phyloP scores from a whole-genome alignment of 2,888 invertebrate species.

The Drosophila nr. fundita region DNA sequence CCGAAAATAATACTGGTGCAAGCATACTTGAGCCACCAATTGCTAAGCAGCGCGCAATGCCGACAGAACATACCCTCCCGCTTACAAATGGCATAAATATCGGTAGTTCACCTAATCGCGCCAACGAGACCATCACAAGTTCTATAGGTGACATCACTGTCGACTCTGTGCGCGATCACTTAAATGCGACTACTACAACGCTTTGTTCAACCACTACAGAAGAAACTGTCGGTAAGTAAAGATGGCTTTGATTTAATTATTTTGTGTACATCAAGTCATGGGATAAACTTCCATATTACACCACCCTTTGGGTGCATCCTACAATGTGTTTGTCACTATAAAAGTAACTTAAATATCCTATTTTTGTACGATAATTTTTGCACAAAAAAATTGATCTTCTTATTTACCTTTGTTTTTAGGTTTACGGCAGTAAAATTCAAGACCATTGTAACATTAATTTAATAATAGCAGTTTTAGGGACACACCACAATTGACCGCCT shows the following conservation, averaged over 20 bases:
- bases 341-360: constrained; percentile 1
- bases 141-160: constrained; percentile 95
- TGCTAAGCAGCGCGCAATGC: constrained; percentile 56
- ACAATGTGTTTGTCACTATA: constrained; percentile 9
- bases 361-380: not conserved
- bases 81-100: constrained; percentile 86
- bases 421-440: constrained; percentile 40
- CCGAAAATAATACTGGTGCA: constrained; percentile 8
- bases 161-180: constrained; percentile 96
- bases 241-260: not conserved
- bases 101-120: constrained; percentile 84
- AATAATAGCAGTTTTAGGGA: constrained; percentile 19
- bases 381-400: constrained; percentile 17
- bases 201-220: constrained; percentile 85
- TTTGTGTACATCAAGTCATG: not conserved
- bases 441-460: constrained; percentile 12
- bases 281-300: not conserved
- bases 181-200: constrained; percentile 85
- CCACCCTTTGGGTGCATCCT: not conserved
- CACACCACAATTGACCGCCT: constrained; percentile 14
- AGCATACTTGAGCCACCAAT: constrained; percentile 60
- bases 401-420: constrained; percentile 61
- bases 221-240: constrained; percentile 83
- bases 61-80: constrained; percentile 73
- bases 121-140: constrained; percentile 86